Conservation (phyloP, 2,888 invertebrate species). For the Deilephila elpenor region DNA sequence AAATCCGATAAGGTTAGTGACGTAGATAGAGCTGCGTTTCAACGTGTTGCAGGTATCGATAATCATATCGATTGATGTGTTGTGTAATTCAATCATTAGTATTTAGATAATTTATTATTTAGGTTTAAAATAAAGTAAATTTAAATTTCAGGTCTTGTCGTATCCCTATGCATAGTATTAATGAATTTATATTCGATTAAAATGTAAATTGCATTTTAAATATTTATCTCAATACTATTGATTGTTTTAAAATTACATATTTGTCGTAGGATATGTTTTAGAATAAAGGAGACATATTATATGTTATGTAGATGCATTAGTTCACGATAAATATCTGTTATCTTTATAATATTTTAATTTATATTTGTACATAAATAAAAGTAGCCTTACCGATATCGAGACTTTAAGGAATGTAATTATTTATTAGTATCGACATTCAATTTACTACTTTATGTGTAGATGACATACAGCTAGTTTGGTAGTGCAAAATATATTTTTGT, state of each 20-base stretch:
- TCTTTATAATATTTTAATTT: neutral
- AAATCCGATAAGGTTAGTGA: conserved; percentile 93
- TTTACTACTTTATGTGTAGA: neutral
- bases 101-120: neutral
- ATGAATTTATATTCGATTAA: too few species aligned
- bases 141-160: neutral
- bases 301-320: too few species aligned
- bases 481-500: neutral
- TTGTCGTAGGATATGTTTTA: too few species aligned
- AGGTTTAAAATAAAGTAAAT: neutral
- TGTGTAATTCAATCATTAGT: neutral
- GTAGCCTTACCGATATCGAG: neutral
- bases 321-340: too few species aligned
- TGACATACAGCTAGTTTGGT: neutral
- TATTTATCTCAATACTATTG: neutral
- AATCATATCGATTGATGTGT: too few species aligned
- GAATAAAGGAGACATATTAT: too few species aligned
- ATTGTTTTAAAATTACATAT: neutral
- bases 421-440: neutral
- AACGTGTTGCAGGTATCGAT: neutral
- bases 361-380: neutral
- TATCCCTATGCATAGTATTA: too few species aligned
- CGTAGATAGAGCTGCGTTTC: conserved; percentile 20
- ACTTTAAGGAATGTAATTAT: neutral
- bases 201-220: too few species aligned